Evolutionary conservation across 2,113 vertebrate genomes (phyloP), one percentile per base, ranked within the genome.

Genomic region (Lophius piscatorius): DNA sequence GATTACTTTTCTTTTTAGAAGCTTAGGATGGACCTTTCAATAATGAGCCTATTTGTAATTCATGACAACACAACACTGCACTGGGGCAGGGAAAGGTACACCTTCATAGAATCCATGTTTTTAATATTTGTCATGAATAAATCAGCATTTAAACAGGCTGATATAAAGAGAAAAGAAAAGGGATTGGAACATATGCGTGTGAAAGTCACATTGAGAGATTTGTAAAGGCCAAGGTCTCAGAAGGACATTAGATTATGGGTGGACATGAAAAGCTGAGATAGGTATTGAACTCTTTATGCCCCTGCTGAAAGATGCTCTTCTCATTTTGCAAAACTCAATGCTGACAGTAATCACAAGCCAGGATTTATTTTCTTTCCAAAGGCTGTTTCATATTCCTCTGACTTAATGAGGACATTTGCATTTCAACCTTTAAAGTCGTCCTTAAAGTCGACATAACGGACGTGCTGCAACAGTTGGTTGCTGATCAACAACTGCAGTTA

Each of bases 41-140:
- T 84, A 85, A 87, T 82, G 69, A 85, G 62, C 45, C 63, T 68
- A 78, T 87, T 86, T 78, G 82, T 85, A 83, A 85, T 84, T 85
- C 71, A 72, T 68, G 63, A 60, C 78, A 84, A 62, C 56, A 52
- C 63, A 59, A 72, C 62, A 68, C 21, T 51, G 70, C 49, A 54
- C 28, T 23, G 35, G 58, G 41, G 72, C 60, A 35, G 23, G 24
- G 57, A 21, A 49, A 65, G 61, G 51, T 70, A 63, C 38, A 75
- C 54, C 46, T 72, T 65, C 42, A 59, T 35, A 66, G 34, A 63
- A 62, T 66, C 6, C 6, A 21, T 58, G 74, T 63, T 61, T 73
- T 52, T 22, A 20, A 58, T 71, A 8, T 20, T 42, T 11, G 1
- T 57, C n/a, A 33, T 55, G 57, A 74, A 65, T 74, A 78, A 63